These are phyloP conservation scores for Petroica traversi DNA, from an alignment of 2,113 vertebrate genomes.

Conservation along the genomic window DNA sequence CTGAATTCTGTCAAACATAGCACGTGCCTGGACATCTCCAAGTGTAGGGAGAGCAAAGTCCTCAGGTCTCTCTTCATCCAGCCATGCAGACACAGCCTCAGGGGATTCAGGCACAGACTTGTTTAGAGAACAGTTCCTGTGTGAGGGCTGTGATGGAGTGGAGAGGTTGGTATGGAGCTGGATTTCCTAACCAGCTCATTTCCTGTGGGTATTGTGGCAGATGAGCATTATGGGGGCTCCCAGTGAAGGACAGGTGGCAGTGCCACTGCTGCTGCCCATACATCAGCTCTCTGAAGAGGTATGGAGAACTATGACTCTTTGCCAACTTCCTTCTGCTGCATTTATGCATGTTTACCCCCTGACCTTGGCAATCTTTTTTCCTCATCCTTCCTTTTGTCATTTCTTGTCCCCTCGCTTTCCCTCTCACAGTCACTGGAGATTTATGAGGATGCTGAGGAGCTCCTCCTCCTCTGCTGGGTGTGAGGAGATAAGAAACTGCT, in stretches of 20 bases:
- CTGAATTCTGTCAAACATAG: not conserved
- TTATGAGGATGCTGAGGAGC: not conserved
- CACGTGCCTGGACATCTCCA: not conserved
- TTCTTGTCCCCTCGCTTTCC: not conserved
- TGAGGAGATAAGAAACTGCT: constrained; percentile 14
- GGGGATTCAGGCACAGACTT: not conserved
- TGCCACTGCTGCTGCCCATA: not conserved
- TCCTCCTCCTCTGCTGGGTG: not conserved
- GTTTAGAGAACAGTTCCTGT: not conserved
- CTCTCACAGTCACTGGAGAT: not conserved
- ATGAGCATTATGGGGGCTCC: not conserved
- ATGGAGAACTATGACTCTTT: not conserved
- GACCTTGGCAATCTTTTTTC: not conserved
- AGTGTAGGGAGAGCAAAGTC: not conserved
- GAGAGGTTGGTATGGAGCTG: not conserved
- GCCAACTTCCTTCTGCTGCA: not conserved
- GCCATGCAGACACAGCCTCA: not conserved
- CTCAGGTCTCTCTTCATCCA: not conserved
- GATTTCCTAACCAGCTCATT: not conserved
- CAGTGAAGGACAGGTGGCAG: not conserved
- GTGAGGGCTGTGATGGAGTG: not conserved
- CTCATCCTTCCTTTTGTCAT: not conserved
- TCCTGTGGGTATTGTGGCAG: not conserved
- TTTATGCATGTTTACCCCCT: not conserved
- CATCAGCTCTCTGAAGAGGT: not conserved